Percentiles rank a stretch among this genome's conserved stretches.
Evolutionary conservation across 1,140 invertebrate species (phyloP).

Genomic region (Maniola jurtina): DNA sequence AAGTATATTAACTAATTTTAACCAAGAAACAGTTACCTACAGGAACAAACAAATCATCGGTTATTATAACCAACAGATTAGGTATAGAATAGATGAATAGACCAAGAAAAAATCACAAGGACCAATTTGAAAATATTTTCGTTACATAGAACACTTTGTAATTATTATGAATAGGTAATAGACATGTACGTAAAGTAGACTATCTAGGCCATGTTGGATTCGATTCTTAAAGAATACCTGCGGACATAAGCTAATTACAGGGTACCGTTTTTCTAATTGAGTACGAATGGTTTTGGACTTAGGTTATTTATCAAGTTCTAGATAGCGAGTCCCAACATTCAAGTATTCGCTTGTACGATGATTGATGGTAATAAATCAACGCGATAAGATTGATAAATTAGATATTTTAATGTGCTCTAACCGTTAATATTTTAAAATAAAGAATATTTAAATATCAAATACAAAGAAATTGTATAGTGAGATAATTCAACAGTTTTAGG

Average conservation of each 20-base stretch:
- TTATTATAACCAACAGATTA: too few species aligned
- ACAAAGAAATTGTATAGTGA: too few species aligned
- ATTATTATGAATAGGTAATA: not conserved
- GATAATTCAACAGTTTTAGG: too few species aligned
- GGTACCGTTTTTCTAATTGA: constrained; percentile 15
- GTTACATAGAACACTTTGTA: not conserved
- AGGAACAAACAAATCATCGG: too few species aligned
- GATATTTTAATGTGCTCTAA: not conserved
- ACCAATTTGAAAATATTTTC: not conserved
- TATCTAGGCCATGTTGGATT: constrained; percentile 14
- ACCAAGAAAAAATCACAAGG: too few species aligned
- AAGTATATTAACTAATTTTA: too few species aligned
- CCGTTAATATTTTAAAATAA: not conserved
- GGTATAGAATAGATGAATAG: too few species aligned
- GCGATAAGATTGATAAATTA: not conserved
- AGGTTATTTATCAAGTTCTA: constrained; percentile 11
- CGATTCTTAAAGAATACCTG: constrained; percentile 2
- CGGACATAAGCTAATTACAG: constrained; percentile 12
- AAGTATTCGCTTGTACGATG: constrained; percentile 1
- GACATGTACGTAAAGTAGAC: not conserved
- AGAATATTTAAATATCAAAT: not conserved
- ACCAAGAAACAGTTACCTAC: too few species aligned
- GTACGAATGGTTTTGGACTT: constrained; percentile 14
- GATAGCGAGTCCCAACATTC: not conserved
- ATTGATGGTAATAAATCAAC: constrained; percentile 11